These are phyloP conservation scores for Sericinus montela DNA, from an alignment of 2,888 invertebrate genomes.

Conservation along the genomic window DNA sequence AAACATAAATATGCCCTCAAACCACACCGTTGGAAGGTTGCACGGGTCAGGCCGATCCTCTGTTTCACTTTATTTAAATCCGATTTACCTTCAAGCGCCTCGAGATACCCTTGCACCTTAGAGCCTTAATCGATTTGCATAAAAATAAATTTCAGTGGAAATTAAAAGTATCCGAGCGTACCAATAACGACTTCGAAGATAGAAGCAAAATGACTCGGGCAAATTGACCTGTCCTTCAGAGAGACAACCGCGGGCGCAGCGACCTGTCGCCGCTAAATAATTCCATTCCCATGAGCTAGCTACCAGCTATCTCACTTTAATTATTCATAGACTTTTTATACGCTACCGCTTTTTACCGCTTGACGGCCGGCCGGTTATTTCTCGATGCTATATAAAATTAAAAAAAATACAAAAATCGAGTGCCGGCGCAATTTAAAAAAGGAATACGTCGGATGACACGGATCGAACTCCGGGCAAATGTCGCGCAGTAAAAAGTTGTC, in stretches of 20 bases:
- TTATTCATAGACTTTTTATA: conserved; percentile 78
- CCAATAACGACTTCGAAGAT: conserved; percentile 45
- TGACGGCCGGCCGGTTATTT: conserved; percentile 49
- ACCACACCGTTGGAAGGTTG: conserved; percentile 57
- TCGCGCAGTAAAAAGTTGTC: conserved; percentile 79
- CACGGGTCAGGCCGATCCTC: conserved; percentile 47
- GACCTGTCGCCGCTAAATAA: conserved; percentile 72
- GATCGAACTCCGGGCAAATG: conserved; percentile 80
- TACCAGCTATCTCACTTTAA: conserved; percentile 77
- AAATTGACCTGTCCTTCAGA: conserved; percentile 76
- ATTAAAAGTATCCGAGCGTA: conserved; percentile 34
- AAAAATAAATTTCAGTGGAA: conserved; percentile 39
- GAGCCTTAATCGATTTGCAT: conserved; percentile 46
- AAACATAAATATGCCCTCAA: conserved; percentile 73
- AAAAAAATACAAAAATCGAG: conserved; percentile 73
- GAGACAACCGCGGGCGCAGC: conserved; percentile 48
- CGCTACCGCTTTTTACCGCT: conserved; percentile 73
- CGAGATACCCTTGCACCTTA: conserved; percentile 36
- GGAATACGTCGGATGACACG: conserved; percentile 79
- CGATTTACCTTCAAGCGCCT: conserved; percentile 39
- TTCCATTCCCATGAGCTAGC: conserved; percentile 78
- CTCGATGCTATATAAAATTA: conserved; percentile 73
- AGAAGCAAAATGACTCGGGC: conserved; percentile 59
- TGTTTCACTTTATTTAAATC: conserved; percentile 49
- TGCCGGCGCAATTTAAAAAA: conserved; percentile 74